These are phyloP conservation scores for Chrysolina americana DNA, from an alignment of 2,888 invertebrate species.

Conservation along the genomic window DNA sequence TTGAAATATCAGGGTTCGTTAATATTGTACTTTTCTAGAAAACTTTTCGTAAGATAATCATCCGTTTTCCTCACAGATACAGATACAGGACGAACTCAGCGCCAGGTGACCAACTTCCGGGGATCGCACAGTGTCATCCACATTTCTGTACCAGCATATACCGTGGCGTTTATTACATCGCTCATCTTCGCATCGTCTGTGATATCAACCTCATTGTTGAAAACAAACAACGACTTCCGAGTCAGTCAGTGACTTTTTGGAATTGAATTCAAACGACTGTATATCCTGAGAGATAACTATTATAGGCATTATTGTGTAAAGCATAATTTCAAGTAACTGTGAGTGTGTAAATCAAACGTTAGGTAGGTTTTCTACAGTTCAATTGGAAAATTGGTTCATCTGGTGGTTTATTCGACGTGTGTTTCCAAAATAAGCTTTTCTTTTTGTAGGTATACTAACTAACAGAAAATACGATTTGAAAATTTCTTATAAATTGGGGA, in stretches of 20 bases:
- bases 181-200: slow-evolving; percentile 62
- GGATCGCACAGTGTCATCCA: slow-evolving; percentile 56
- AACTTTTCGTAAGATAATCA: neutral
- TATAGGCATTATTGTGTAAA: neutral
- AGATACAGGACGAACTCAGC: slow-evolving; percentile 64
- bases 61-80: slow-evolving; percentile 58
- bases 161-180: slow-evolving; percentile 60
- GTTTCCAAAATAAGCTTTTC: too few relatives aligned
- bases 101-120: slow-evolving; percentile 63
- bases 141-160: slow-evolving; percentile 51
- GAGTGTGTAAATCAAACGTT: neutral
- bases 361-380: neutral
- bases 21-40: too few relatives aligned
- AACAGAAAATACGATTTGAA: too few relatives aligned
- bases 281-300: neutral
- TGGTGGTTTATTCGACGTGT: too few relatives aligned
- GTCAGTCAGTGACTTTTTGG: neutral
- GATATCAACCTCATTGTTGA: slow-evolving; percentile 52
- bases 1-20: too few relatives aligned
- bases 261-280: neutral
- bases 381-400: too few relatives aligned
- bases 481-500: too few relatives aligned
- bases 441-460: too few relatives aligned
- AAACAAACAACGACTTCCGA: slow-evolving; percentile 23
- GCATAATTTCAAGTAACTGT: neutral